phyloP scores from a whole-genome alignment of 2,888 invertebrate genomes.

The Platycheirus albimanus region DNA sequence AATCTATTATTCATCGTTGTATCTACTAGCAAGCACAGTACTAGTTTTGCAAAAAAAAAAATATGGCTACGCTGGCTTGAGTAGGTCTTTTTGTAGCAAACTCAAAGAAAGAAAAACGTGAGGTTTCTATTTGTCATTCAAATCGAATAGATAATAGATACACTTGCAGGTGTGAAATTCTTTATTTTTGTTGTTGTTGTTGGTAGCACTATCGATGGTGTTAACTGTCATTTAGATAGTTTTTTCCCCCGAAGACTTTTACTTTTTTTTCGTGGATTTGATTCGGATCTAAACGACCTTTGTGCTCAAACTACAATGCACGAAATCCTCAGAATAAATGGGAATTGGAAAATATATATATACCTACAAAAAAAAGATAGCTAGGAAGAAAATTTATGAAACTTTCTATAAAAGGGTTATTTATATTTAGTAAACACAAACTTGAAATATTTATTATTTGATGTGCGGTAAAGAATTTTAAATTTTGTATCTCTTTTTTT shows the following conservation, averaged over 20 bases:
- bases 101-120: conserved; percentile 40
- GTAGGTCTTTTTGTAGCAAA: neutral
- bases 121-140: conserved; percentile 50
- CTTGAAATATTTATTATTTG: too few relatives aligned
- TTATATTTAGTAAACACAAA: too few relatives aligned
- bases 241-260: conserved; percentile 44
- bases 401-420: too few relatives aligned
- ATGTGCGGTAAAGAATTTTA: too few relatives aligned
- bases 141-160: too few relatives aligned
- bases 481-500: too few relatives aligned
- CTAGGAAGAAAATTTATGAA: too few relatives aligned
- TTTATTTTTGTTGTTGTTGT: too few relatives aligned
- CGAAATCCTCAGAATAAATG: neutral
- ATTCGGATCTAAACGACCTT: neutral
- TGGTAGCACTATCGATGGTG: neutral
- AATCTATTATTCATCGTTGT: conserved; percentile 57
- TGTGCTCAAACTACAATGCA: neutral
- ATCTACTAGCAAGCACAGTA: conserved; percentile 17
- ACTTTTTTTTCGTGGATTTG: conserved; percentile 42
- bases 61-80: neutral
- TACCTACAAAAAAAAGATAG: too few relatives aligned
- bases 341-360: neutral
- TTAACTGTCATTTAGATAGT: neutral
- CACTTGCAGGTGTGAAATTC: conserved; percentile 44
- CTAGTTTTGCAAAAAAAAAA: neutral